phyloP scores from a whole-genome alignment of 2,888 invertebrate species.

The Lasius fuliginosus region DNA sequence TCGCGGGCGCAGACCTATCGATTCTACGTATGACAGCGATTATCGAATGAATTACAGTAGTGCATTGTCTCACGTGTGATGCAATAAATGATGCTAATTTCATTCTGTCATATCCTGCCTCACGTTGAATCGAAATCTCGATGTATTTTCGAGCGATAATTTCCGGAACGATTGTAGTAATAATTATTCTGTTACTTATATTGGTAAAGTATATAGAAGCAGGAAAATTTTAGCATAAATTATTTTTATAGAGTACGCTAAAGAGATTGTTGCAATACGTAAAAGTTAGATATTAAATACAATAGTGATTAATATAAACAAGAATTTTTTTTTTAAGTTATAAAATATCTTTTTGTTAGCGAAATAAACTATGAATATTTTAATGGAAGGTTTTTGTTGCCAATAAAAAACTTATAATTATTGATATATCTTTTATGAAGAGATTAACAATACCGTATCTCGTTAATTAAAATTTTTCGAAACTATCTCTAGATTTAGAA shows the following conservation, averaged over 20 bases:
- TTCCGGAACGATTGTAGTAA: background rate
- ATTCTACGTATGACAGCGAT: slow-evolving; percentile 8
- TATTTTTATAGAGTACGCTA: background rate
- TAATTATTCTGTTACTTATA: background rate
- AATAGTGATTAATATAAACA: background rate
- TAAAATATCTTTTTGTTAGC: background rate
- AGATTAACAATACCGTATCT: background rate
- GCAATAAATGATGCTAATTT: slow-evolving; percentile 3
- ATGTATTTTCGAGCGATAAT: slow-evolving; percentile 9
- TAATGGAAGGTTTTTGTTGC: background rate
- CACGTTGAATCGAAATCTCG: background rate
- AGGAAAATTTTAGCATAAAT: background rate
- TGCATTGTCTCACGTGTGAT: background rate
- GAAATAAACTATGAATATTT: background rate
- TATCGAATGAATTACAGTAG: background rate
- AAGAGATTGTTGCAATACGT: background rate
- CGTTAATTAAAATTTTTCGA: background rate
- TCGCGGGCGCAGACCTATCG: background rate
- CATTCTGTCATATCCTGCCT: slow-evolving; percentile 2
- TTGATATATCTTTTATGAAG: background rate
- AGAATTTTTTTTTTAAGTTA: background rate
- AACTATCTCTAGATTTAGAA: background rate
- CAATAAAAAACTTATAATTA: background rate
- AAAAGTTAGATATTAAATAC: background rate
- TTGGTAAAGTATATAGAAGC: background rate